These are phyloP conservation scores for Ochropleura leucogaster DNA, from an alignment of 2,888 invertebrate species.

Conservation along the genomic window DNA sequence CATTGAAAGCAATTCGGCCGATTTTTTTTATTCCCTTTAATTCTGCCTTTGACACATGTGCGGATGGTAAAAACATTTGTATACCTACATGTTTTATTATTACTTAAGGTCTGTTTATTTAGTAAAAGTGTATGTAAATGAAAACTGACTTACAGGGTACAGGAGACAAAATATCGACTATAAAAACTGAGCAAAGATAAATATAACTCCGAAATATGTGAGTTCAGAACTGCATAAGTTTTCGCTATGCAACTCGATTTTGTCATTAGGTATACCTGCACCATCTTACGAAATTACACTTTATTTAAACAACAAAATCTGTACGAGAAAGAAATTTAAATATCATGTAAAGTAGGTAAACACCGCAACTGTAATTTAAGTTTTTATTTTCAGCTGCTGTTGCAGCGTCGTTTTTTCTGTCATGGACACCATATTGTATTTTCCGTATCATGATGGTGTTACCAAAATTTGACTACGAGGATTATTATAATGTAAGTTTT, in stretches of 20 bases:
- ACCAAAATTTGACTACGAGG: constrained; percentile 79
- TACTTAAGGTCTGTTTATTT: no score
- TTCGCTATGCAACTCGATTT: not conserved
- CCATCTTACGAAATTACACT: constrained; percentile 5
- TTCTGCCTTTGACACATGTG: no score
- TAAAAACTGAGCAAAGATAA: not conserved
- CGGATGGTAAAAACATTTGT: no score
- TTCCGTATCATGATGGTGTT: constrained; percentile 93
- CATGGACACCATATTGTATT: constrained; percentile 95
- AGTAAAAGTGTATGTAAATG: no score
- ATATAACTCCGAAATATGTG: not conserved
- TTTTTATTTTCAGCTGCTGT: constrained; percentile 80
- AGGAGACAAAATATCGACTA: no score
- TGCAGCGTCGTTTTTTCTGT: constrained; percentile 90
- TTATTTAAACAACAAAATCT: not conserved
- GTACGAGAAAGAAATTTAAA: not conserved
- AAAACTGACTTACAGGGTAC: no score
- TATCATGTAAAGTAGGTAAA: constrained; percentile 16
- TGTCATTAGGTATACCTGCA: not conserved
- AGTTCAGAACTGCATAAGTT: not conserved
- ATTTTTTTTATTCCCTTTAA: no score
- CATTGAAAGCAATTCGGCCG: no score
- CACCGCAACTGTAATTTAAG: constrained; percentile 2
- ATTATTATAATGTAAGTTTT: constrained; percentile 81
- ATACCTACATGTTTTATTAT: no score